A percentile compares a stretch with the other conserved stretches of the same genome.
These are phyloP conservation scores for Leucozona laternaria DNA, from an alignment of 2,888 invertebrate genomes.

Conservation along the genomic window DNA sequence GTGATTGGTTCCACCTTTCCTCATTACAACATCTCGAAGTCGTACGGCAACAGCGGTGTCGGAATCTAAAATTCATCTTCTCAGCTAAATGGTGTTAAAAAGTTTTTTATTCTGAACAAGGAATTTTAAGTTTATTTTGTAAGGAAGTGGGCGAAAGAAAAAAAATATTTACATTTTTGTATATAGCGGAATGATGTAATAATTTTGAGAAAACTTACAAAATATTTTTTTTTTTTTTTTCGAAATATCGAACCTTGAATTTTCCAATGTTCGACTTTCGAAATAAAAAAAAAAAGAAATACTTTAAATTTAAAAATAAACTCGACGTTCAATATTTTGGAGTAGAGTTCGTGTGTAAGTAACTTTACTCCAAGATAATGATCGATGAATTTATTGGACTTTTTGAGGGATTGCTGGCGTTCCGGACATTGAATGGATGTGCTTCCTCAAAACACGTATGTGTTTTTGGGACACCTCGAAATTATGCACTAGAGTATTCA, in stretches of 20 bases:
- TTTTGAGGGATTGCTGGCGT: background rate
- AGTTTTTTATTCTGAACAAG: constrained; percentile 22
- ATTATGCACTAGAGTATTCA: constrained; percentile 81
- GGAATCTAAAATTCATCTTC: constrained; percentile 16
- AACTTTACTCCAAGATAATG: background rate
- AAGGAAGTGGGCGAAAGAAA: constrained; percentile 21
- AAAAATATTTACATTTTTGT: constrained; percentile 32
- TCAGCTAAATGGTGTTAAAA: constrained; percentile 10
- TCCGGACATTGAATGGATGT: constrained; percentile 80
- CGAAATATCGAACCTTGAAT: constrained; percentile 55
- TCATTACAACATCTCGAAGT: constrained; percentile 27
- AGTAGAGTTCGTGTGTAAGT: background rate
- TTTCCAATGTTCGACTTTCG: constrained; percentile 14
- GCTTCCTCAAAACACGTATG: constrained; percentile 81
- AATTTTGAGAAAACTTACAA: constrained; percentile 49
- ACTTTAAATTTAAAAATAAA: constrained; percentile 2
- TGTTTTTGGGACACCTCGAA: constrained; percentile 83
- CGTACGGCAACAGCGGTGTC: background rate
- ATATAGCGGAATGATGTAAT: constrained; percentile 17
- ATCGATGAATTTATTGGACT: background rate
- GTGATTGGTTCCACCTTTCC: constrained; percentile 59
- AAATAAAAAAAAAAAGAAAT: constrained; percentile 26
- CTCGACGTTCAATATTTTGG: background rate
- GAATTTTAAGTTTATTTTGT: constrained; percentile 55
- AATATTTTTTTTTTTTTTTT: constrained; percentile 37